A percentile compares a stretch with the other conserved stretches of the same genome.
phyloP scores from a whole-genome alignment of 1,140 invertebrate species.

The Drosophila sechellia region DNA sequence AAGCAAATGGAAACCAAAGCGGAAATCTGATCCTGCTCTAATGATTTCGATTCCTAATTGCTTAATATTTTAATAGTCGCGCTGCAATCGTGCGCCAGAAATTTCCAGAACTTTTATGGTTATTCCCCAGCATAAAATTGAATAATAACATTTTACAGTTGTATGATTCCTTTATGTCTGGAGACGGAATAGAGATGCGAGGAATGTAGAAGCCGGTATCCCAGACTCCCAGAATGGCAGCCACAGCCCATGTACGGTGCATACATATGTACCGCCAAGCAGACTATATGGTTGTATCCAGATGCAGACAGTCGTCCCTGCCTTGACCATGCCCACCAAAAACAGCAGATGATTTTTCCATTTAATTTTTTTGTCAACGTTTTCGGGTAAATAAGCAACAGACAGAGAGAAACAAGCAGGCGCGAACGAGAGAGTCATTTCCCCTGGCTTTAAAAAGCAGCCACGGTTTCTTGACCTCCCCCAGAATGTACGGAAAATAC shows the following conservation, averaged over 20 bases:
- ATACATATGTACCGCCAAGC: constrained; percentile 19
- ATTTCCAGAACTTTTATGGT: constrained; percentile 27
- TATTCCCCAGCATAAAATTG: constrained; percentile 59
- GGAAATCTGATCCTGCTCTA: background rate
- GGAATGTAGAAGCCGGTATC: constrained; percentile 11
- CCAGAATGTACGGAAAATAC: constrained; percentile 38
- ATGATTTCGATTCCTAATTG: constrained; percentile 8
- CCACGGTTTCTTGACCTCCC: constrained; percentile 80
- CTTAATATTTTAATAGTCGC: constrained; percentile 7
- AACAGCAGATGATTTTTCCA: constrained; percentile 44
- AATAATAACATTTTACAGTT: constrained; percentile 78
- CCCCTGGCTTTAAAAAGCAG: constrained; percentile 40
- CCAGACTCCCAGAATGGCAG: constrained; percentile 26
- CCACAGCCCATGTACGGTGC: constrained; percentile 63
- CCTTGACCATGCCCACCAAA: constrained; percentile 79
- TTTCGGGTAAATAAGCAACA: constrained; percentile 66
- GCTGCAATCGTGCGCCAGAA: background rate
- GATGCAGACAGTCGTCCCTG: constrained; percentile 54
- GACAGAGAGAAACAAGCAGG: constrained; percentile 16
- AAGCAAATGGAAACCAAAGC: background rate
- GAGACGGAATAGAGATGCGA: constrained; percentile 17
- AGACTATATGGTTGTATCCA: constrained; percentile 25
- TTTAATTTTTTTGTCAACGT: constrained; percentile 20
- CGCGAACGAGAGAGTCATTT: constrained; percentile 31
- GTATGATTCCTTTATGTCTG: constrained; percentile 74